These are phyloP conservation scores for Euphysa ruthae DNA, from an alignment of 30 jellyfish, hydroid and myxozoan species.

Conservation along the genomic window DNA sequence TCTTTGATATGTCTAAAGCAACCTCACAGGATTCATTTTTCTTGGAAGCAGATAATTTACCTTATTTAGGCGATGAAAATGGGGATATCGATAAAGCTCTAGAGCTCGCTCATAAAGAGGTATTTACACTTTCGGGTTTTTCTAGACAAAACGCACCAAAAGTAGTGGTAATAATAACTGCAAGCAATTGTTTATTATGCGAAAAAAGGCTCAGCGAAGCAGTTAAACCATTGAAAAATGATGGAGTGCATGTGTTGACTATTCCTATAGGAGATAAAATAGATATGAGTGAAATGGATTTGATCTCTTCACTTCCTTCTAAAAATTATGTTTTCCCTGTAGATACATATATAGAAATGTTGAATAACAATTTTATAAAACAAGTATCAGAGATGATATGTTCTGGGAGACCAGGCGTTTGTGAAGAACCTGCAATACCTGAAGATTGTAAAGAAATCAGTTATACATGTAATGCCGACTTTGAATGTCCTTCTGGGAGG, in stretches of 20 bases:
- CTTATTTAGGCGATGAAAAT: slow-evolving; percentile 40
- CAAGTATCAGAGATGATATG: slow-evolving; percentile 62
- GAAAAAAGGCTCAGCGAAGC: slow-evolving; percentile 66
- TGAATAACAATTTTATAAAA: slow-evolving; percentile 56
- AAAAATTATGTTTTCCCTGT: slow-evolving; percentile 18
- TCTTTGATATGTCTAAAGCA: slow-evolving; percentile 61
- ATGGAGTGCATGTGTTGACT: slow-evolving; percentile 75
- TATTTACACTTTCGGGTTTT: slow-evolving; percentile 71
- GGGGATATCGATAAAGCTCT: slow-evolving; percentile 65
- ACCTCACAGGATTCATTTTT: slow-evolving; percentile 44
- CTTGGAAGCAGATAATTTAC: slow-evolving; percentile 36
- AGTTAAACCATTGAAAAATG: slow-evolving; percentile 56
- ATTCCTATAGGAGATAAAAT: slow-evolving; percentile 58
- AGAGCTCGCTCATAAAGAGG: slow-evolving; percentile 47
- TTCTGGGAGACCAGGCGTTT: slow-evolving; percentile 81
- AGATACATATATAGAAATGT: slow-evolving; percentile 18
- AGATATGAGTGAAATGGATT: slow-evolving; percentile 36
- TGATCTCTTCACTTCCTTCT: slow-evolving; percentile 63
- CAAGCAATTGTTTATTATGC: slow-evolving; percentile 73
- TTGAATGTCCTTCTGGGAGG: slow-evolving; percentile 64
- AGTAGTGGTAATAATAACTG: slow-evolving; percentile 63
- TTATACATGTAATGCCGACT: slow-evolving; percentile 70
- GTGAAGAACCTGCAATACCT: slow-evolving; percentile 49
- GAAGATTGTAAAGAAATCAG: slow-evolving; percentile 42
- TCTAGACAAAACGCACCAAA: slow-evolving; percentile 85